Base-by-base conservation (phyloP, 2,797 vertebrate genomes). In the Danio albolineatus region DNA sequence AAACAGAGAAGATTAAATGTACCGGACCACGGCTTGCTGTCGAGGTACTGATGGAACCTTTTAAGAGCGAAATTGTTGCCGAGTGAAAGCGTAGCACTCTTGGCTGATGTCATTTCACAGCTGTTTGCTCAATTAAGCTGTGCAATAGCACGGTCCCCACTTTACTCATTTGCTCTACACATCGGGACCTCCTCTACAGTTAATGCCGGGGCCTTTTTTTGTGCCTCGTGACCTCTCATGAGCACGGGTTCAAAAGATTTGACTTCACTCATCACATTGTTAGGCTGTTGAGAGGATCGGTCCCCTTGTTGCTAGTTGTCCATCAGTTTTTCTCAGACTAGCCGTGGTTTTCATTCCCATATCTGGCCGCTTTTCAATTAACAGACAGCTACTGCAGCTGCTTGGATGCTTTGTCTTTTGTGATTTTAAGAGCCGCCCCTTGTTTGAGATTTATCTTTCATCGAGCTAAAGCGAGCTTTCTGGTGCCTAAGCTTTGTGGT, bases 51-150 rank as follows among this genome's bases (percentile, higher is more conserved):
- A 95, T 94, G 90, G 89, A 95, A 90, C 92, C 94, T 94, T 95
- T 95, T 94, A 95, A 94, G 93, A 90, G 86, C 5, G n/a, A 90
- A 91, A 93, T 92, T 89, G 90, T 88, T 92, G 88, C 89, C 83
- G 92, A 93, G 91, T 91, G 91, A 94, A 93, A 93, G 94, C 92
- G 93, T 83, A 87, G 92, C 92, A 90, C 87, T 92, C 60, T 83
- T 62, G 85, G 93, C 92, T 94, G 92, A 94, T 94, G 94, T 95
- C 93, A 92, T 92, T 90, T 91, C 90, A 93, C 93, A 95, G 95
- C 93, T 95, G 94, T 92, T 95, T 89, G 74, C 90, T 92, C 90
- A 87, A 92, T 93, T 91, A 92, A 54, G 72, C 67, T 71, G 48
- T 70, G 53, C 44, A 62, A 75, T 65, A 76, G 57, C 72, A 79